These are phyloP conservation scores for Pseudachorutes palmiensis DNA, from an alignment of 1,140 invertebrate genomes.

Conservation along the genomic window DNA sequence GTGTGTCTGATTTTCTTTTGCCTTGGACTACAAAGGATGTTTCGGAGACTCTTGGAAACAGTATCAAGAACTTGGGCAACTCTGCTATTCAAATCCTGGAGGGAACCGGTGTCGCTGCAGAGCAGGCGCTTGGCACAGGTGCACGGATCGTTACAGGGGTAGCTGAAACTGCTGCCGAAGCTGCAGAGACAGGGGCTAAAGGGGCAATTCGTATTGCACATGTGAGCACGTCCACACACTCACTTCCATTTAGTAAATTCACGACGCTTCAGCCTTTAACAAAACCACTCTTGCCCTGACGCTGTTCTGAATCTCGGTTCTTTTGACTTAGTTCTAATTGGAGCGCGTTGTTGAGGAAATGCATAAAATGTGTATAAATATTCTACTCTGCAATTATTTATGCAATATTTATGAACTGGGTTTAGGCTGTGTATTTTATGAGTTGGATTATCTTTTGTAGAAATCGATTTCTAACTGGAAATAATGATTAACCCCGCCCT, in stretches of 20 bases:
- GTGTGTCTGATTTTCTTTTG: slow-evolving; percentile 7
- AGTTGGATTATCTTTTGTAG: no score
- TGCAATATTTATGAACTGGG: no score
- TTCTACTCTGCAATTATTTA: no score
- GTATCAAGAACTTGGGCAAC: slow-evolving; percentile 35
- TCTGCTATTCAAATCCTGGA: slow-evolving; percentile 38
- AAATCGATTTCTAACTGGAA: no score
- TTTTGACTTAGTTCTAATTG: no score
- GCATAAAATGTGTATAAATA: no score
- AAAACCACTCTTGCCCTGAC: no score
- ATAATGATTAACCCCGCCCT: no score
- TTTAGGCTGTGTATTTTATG: no score
- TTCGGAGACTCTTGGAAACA: slow-evolving; percentile 28
- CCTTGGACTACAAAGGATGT: slow-evolving; percentile 27
- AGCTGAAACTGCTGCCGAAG: slow-evolving; percentile 36
- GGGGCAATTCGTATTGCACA: slow-evolving; percentile 38
- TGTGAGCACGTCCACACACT: slow-evolving; percentile 31
- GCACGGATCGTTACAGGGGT: slow-evolving; percentile 37
- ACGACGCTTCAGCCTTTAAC: background rate
- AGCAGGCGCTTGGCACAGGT: slow-evolving; percentile 37
- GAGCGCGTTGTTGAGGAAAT: no score
- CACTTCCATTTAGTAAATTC: background rate
- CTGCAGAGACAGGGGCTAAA: slow-evolving; percentile 35
- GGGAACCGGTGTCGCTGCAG: slow-evolving; percentile 34
- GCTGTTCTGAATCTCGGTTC: no score